Evolutionary conservation across 2,113 vertebrate species (phyloP), one percentile per base, ranked within the genome.

Genomic region (Centropus unirufus): DNA sequence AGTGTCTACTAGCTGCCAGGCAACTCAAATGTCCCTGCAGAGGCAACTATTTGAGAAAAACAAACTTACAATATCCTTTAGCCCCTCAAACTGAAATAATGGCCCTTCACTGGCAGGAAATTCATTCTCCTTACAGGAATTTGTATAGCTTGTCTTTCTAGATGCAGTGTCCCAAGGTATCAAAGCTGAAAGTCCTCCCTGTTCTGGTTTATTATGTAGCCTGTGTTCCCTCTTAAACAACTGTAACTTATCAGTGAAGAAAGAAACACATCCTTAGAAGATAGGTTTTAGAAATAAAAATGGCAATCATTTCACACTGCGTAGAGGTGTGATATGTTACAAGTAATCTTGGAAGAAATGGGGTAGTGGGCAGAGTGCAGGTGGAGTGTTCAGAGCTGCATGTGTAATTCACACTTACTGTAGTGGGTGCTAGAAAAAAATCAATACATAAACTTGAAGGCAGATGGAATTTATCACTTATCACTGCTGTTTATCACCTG

Each of bases 361-460:
- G 27, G 84, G 49, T 51, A 82, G 96, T 96, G 89, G 89, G 94
- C 77, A 95, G 92, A 92, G 73, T 87, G 87, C 90, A 96, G 87
- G 92, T 95, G 95, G 84, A 94, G 40, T 89, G 80, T 95, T 94
- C 83, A 61, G 77, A 95, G 27, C 77, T 82, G 69, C 58, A 58
- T 87, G 57, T 94, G 44, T 92, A 91, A 95, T 95, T 96, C 84
- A 84, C 87, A 95, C 58, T 89, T 89, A 34, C 61, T 70, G 40
- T 64, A 81, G 46, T 79, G 58, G 49, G 40, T 95, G 81, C 66
- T 89, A 91, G 93, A 92, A 52, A 52, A 89, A 89, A 77, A 75
- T 84, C 62, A 68, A 54, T 84, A 72, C 44, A 52, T 82, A 75
- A 82, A 95, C 66, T 89, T 0, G 0, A 91, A 93, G 44, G 75